These are phyloP conservation scores for Apis dorsata DNA, from an alignment of 1,140 invertebrate species.

Conservation along the genomic window DNA sequence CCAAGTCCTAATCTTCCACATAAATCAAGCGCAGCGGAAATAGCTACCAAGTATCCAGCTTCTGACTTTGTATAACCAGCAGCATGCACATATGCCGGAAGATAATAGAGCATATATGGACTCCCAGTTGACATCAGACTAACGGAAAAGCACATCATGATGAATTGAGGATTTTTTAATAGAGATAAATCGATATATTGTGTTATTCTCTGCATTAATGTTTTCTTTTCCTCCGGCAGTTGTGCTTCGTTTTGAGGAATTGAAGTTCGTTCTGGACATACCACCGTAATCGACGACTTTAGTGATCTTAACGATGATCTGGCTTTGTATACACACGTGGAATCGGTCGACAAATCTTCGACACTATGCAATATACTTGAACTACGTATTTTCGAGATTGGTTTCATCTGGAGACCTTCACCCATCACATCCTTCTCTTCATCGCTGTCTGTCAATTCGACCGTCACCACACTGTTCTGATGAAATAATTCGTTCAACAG, in stretches of 20 bases:
- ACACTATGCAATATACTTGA: slow-evolving; percentile 86
- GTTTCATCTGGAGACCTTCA: slow-evolving; percentile 80
- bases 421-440: slow-evolving; percentile 82
- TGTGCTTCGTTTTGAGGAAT: slow-evolving; percentile 55
- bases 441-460: slow-evolving; percentile 80
- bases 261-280: slow-evolving; percentile 56
- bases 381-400: slow-evolving; percentile 83
- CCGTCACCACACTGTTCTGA: slow-evolving; percentile 73
- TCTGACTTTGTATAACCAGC: slow-evolving; percentile 85
- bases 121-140: slow-evolving; percentile 88
- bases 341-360: slow-evolving; percentile 87
- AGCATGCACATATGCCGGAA: slow-evolving; percentile 86
- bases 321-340: slow-evolving; percentile 87
- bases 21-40: slow-evolving; percentile 86
- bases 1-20: slow-evolving; percentile 85
- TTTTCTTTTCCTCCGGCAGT: slow-evolving; percentile 52
- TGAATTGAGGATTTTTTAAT: slow-evolving; percentile 85
- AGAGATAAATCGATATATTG: slow-evolving; percentile 85
- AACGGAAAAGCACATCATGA: slow-evolving; percentile 86
- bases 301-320: slow-evolving; percentile 77
- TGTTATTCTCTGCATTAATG: slow-evolving; percentile 74
- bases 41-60: slow-evolving; percentile 86
- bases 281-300: slow-evolving; percentile 70
- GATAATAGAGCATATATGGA: slow-evolving; percentile 87
- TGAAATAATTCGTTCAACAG: slow-evolving; percentile 82